phyloP scores from a whole-genome alignment of 2,888 invertebrate genomes.

The Amiota mariae region DNA sequence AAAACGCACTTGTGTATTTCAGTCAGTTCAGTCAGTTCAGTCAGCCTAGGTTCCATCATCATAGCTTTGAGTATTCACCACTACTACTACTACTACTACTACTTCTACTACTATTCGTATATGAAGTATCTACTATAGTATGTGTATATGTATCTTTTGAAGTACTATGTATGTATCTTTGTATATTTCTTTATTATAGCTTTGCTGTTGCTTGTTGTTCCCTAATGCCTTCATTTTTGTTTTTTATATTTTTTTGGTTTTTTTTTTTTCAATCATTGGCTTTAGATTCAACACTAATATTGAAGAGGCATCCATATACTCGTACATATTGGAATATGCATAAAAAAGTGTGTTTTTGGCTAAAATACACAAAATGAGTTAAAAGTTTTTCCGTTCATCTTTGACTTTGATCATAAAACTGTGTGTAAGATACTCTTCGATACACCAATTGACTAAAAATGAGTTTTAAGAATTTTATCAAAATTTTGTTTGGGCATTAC shows the following conservation, averaged over 20 bases:
- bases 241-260: neutral
- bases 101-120: too few species aligned
- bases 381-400: slow-evolving; percentile 16
- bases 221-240: neutral
- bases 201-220: too few species aligned
- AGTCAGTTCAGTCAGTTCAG: neutral
- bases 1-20: slow-evolving; percentile 64
- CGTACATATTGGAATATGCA: too few species aligned
- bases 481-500: neutral
- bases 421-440: neutral
- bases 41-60: neutral
- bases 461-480: neutral
- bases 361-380: slow-evolving; percentile 23
- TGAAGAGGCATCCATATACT: too few species aligned
- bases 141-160: too few species aligned
- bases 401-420: slow-evolving; percentile 25
- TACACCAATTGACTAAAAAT: slow-evolving; percentile 10
- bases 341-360: neutral
- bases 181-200: too few species aligned
- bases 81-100: too few species aligned
- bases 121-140: too few species aligned
- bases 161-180: too few species aligned
- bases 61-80: too few species aligned
- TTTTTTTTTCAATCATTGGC: slow-evolving; percentile 2
- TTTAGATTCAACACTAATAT: neutral